Evolutionary conservation across 2,888 invertebrate genomes (phyloP), one percentile per base, ranked within the genome.

Genomic region (Leucozona laternaria): DNA sequence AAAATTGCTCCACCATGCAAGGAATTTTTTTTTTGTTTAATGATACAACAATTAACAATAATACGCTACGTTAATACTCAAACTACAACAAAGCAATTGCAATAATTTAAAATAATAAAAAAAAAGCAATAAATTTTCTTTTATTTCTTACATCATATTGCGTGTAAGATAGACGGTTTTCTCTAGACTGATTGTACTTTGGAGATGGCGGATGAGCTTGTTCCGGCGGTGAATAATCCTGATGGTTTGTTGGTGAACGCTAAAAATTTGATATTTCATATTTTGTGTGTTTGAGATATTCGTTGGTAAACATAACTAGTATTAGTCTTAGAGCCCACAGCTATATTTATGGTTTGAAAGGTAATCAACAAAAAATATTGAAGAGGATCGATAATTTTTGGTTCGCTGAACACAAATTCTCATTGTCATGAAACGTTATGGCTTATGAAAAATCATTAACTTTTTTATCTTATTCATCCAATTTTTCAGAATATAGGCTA

Each of bases 141-240:
- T 68, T 15, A 66, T 71, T 48, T 90, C 92, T 92, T 92, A 93
- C 93, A 91, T 93, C 92, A 89, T 91, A 91, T 89, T 92, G 92
- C 89, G 91, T 91, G 89, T 90, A 91, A 89, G 92, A 91, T 79
- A 90, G 90, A 89, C 93, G 91, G 89, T 91, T 90, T 90, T 93
- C 92, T 90, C 91, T 91, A 85, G 90, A 89, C 88, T 90, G 89
- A 88, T 90, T 92, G 90, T 91, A 91, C 90, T 91, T 91, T 88
- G 92, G 92, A 88, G 92, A 91, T 88, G 92, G 90, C 88, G 93
- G 91, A 89, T 92, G 92, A 85, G 90, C 89, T 89, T 88, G 90
- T 88, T 91, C 91, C 90, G 90, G 90, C 89, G 90, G 88, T 84
- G 89, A 89, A 82, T 88, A 89, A 78, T 90, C 89, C 88, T 88